Conservation (phyloP, 2,113 vertebrate genomes). For the Tragelaphus buxtoni region DNA sequence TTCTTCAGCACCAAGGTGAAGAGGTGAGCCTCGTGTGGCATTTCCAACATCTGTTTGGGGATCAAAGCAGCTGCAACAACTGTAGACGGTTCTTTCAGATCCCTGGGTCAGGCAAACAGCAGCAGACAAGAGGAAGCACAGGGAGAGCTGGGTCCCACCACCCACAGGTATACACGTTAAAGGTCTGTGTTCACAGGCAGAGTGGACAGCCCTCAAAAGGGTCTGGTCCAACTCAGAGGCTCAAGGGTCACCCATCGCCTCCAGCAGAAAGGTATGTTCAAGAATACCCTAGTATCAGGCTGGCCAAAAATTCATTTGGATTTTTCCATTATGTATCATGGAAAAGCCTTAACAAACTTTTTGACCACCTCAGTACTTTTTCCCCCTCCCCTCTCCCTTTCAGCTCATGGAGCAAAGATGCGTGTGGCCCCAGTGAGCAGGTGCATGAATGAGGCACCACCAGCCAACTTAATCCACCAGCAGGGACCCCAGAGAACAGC, state of each 20-base stretch:
- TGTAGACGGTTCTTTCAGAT: background rate
- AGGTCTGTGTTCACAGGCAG: background rate
- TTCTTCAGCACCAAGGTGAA: background rate
- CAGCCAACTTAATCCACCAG: background rate
- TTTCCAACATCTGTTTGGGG: background rate
- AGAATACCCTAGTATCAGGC: background rate
- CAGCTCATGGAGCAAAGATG: background rate
- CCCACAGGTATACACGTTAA: accelerated
- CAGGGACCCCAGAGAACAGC: background rate
- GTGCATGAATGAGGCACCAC: background rate
- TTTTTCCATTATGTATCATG: background rate
- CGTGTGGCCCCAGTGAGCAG: background rate
- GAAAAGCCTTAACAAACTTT: background rate
- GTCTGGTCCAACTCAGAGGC: background rate
- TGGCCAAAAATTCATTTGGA: background rate
- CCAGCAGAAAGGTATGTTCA: background rate
- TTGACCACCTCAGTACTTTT: background rate
- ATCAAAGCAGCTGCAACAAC: background rate
- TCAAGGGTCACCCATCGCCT: background rate
- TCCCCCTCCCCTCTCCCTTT: background rate
- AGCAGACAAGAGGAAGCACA: background rate
- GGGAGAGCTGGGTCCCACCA: background rate
- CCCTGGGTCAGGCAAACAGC: background rate
- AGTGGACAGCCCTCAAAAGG: background rate
- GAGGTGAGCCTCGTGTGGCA: accelerated